Evolutionary conservation across 2,888 invertebrate species (phyloP).

Genomic region (Cryptus armator): DNA sequence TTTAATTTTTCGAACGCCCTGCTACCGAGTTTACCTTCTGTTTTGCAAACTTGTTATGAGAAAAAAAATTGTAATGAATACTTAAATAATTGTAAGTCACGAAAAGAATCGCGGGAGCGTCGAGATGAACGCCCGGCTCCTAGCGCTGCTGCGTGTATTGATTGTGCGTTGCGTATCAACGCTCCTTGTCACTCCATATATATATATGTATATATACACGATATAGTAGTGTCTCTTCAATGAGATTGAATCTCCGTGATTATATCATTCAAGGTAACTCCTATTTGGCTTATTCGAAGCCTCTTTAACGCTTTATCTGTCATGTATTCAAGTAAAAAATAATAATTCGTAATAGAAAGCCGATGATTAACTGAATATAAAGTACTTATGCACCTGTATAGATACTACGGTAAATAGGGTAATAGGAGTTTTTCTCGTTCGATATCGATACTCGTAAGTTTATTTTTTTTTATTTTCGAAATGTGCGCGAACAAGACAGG

Average conservation of each 20-base stretch:
- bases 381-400: neutral
- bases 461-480: constrained; percentile 6
- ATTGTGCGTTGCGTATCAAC: constrained; percentile 14
- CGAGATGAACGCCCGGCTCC: constrained; percentile 19
- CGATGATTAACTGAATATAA: neutral
- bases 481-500: constrained; percentile 24
- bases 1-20: neutral
- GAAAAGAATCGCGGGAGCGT: neutral
- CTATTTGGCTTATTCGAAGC: neutral
- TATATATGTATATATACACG: neutral
- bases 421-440: neutral
- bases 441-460: neutral
- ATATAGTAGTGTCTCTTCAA: neutral
- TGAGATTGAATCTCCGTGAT: neutral
- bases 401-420: neutral
- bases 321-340: neutral
- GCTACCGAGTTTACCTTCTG: neutral
- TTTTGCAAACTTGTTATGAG: neutral
- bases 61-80: neutral
- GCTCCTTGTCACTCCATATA: constrained; percentile 23
- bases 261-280: neutral
- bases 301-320: neutral
- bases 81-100: neutral
- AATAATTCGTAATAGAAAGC: neutral
- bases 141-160: constrained; percentile 38